Evolutionary conservation across 2,888 invertebrate species (phyloP), one percentile per base, ranked within the genome.

Genomic region (Beris morrisii): DNA sequence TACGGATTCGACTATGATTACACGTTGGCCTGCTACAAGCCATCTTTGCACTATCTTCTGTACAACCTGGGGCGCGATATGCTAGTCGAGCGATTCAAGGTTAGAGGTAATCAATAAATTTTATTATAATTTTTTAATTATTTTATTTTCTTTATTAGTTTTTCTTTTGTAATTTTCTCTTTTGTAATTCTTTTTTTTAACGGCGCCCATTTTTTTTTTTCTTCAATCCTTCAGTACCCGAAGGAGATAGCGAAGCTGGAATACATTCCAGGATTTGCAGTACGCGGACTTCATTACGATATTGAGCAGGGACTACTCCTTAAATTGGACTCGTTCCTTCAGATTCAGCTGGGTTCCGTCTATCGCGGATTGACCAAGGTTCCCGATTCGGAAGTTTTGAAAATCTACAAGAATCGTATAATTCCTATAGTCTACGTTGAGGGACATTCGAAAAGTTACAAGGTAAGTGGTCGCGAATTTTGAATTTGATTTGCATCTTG

Each of bases 1-100:
- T 97, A 96, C 83, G 95, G 98, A 50, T 98, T 98, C 83, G 98
- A 98, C 82, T 98, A 98, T 83, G 98, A 98, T 80, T 98, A 98
- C 80, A 98, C 98, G 0, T 80, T 98, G 74, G 97, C 97, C 1
- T 93, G 94, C 74, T 98, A 98, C 79, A 95, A 93, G 75, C 91
- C 92, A 9, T 87, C 90, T 22, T 83, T 98, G 77, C 94, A 97
- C 77, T 88, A 89, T 77, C 84, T 97, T 55, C 86, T 98, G 15
- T 98, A 97, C 78, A 91, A 93, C 77, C 84, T 97, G 70, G 97
- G 95, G 0, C 86, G 92, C 71, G 90, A 95, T 75, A 88, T 88
- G 77, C 85, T 98, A 2, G 87, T 98, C 70, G 88, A 90, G 75
- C 91, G 92, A 75, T 91, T 89, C 77, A 95, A 94, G 87, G 96